phyloP scores from a whole-genome alignment of 2,797 vertebrate species.

The Neomorphus geoffroyi region DNA sequence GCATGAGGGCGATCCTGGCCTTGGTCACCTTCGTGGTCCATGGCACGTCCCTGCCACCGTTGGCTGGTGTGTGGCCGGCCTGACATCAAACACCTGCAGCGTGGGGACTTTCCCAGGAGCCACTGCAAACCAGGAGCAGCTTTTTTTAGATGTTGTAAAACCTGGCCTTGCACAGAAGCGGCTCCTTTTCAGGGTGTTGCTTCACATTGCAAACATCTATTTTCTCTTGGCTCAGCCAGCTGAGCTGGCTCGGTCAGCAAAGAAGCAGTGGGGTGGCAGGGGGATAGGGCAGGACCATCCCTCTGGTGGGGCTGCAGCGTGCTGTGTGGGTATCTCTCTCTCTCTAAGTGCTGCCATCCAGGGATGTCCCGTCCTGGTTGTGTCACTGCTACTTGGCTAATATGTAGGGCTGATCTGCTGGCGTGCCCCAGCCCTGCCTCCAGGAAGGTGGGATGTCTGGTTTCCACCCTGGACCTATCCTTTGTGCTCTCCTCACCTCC shows the following conservation, averaged over 20 bases:
- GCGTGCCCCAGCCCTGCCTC: background rate
- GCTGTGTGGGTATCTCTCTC: background rate
- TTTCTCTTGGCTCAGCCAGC: background rate
- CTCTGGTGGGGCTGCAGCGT: background rate
- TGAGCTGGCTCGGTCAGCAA: background rate
- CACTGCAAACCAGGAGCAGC: background rate
- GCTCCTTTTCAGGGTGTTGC: background rate
- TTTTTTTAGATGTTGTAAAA: background rate
- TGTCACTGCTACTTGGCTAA: background rate
- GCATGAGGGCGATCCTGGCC: background rate
- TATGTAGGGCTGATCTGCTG: background rate
- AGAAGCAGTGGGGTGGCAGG: background rate
- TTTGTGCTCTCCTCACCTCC: background rate
- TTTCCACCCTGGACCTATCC: background rate
- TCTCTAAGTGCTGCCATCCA: background rate
- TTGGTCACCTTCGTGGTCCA: accelerated
- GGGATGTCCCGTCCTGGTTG: background rate
- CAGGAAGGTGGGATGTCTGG: background rate
- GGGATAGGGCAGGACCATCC: background rate
- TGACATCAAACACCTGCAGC: background rate
- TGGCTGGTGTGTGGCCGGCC: background rate
- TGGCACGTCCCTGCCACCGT: background rate
- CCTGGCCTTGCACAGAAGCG: background rate
- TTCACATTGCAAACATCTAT: background rate
- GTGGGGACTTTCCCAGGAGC: background rate